Conservation (phyloP, 1,140 invertebrate species). For the Caenorhabditis briggsae region DNA sequence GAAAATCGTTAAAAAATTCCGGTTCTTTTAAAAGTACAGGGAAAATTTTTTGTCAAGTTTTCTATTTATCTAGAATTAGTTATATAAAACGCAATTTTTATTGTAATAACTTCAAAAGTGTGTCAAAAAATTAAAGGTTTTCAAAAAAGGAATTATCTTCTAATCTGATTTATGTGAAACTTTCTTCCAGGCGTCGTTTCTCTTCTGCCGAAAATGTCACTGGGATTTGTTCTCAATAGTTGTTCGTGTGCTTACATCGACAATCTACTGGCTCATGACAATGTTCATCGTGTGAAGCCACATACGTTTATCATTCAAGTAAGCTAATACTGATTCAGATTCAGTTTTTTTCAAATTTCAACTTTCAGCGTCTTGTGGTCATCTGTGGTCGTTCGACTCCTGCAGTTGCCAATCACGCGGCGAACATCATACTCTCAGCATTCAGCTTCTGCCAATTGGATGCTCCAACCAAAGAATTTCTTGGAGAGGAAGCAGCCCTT, state of each 20-base stretch:
- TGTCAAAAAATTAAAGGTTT: no score
- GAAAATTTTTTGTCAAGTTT: no score
- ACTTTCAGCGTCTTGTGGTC: slow-evolving; percentile 31
- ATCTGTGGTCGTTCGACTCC: slow-evolving; percentile 29
- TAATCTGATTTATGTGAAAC: background rate
- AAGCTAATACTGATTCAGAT: background rate
- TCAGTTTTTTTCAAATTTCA: background rate
- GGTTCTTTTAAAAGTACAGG: no score
- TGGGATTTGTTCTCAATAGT: slow-evolving; percentile 28
- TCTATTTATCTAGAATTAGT: no score
- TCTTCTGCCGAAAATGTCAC: background rate
- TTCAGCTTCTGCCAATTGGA: slow-evolving; percentile 37
- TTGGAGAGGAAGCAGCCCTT: slow-evolving; percentile 32
- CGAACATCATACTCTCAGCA: slow-evolving; percentile 27
- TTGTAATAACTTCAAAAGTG: no score
- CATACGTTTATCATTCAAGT: slow-evolving; percentile 45
- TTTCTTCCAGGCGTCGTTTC: background rate
- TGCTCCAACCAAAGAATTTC: slow-evolving; percentile 24
- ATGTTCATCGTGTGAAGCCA: slow-evolving; percentile 36
- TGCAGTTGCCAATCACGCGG: slow-evolving; percentile 33
- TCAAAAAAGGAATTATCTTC: no score
- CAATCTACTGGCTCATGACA: slow-evolving; percentile 7
- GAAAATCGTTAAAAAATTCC: no score
- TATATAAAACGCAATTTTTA: no score
- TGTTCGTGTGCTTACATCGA: slow-evolving; percentile 46